Evolutionary conservation across 2,113 vertebrate genomes (phyloP), one percentile per base, ranked within the genome.

Genomic region (Bostrychus sinensis): DNA sequence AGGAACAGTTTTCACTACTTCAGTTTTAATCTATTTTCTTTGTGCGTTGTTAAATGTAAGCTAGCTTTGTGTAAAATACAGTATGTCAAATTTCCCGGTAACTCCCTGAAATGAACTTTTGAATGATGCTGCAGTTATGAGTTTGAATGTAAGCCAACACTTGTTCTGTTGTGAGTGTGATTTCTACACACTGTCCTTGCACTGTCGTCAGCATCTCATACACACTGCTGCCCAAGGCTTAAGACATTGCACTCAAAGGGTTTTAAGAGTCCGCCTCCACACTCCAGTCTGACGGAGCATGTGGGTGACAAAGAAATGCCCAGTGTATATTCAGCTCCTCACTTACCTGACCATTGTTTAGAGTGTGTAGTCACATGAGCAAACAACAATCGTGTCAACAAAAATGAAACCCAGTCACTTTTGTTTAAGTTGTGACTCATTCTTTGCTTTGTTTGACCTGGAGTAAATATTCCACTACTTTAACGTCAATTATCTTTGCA

Each of bases 21-120:
- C n/a, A n/a, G n/a, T n/a, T n/a, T n/a, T n/a, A n/a, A n/a, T n/a
- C n/a, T n/a, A n/a, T n/a, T n/a, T 62, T 76, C 69, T 77, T 73
- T 75, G 72, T 62, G 72, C 62, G 74, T 79, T 56, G 37, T 57
- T 59, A 85, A 88, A 86, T 88, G 34, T 70, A 51, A 37, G 41
- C 28, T 70, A 70, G 71, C 64, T 66, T 72, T 85, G 73, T 83
- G 65, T 75, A 75, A 67, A 77, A 78, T 81, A 81, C 80, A 77
- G 77, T n/a, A n/a, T n/a, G n/a, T n/a, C n/a, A 81, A 75, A 80
- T 83, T 80, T 72, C 66, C 69, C 69, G 26, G 67, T 51, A 85
- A 79, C 61, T 76, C 72, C 66, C 77, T 86, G 25, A 89, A 86
- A 88, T 88, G 88, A 85, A 77, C 66, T 80, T 84, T 80, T 61